Evolutionary conservation across 1,140 invertebrate genomes (phyloP).

Genomic region (Anagrus nilaparvatae): DNA sequence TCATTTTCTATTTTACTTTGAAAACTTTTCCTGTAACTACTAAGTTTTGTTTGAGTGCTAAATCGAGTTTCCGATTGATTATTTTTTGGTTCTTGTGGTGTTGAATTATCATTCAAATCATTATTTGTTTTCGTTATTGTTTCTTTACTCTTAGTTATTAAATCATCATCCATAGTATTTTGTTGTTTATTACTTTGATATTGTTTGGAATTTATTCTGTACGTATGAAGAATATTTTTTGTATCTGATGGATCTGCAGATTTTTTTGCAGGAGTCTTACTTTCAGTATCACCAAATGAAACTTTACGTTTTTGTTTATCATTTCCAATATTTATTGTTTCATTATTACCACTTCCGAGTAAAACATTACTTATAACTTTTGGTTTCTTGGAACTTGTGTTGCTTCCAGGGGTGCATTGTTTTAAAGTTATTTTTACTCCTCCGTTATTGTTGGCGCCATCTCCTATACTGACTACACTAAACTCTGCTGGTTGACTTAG

Average conservation of each 20-base stretch:
- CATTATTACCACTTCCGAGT: constrained; percentile 10
- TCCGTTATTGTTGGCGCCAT: constrained; percentile 29
- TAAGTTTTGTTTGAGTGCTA: too few relatives aligned
- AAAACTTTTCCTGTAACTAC: too few relatives aligned
- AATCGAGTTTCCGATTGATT: too few relatives aligned
- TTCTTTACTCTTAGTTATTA: too few relatives aligned
- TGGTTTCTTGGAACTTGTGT: constrained; percentile 20
- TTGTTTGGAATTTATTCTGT: constrained; percentile 27
- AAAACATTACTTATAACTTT: constrained; percentile 32
- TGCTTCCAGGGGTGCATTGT: constrained; percentile 24
- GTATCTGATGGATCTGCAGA: constrained; percentile 26
- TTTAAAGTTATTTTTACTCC: constrained; percentile 35
- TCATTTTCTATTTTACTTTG: not conserved
- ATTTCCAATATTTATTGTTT: too few relatives aligned
- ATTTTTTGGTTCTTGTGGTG: too few relatives aligned
- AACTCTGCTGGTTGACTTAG: constrained; percentile 15
- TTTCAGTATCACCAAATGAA: constrained; percentile 23
- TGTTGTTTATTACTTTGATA: too few relatives aligned
- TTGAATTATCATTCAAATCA: not conserved
- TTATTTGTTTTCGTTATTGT: constrained; percentile 14
- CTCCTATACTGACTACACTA: constrained; percentile 32
- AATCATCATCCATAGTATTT: too few relatives aligned
- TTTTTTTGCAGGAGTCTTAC: constrained; percentile 18
- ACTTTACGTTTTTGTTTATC: constrained; percentile 30
- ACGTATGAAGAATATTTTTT: constrained; percentile 32